Conservation (phyloP, 2,797 vertebrate species). For the Pangasius macronema region DNA sequence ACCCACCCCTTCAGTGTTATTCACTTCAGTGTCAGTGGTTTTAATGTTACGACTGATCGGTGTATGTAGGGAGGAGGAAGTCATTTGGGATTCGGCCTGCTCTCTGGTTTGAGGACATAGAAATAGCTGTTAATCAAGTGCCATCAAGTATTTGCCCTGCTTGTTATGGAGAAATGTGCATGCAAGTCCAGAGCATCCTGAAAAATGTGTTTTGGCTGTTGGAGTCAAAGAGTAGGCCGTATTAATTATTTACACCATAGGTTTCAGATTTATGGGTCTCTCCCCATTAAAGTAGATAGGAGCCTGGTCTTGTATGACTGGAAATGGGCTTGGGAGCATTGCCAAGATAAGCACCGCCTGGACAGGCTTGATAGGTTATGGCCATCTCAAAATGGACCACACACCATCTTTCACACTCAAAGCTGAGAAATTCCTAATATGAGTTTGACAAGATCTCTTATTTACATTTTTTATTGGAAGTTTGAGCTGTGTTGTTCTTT, state of each 20-base stretch:
- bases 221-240: neutral
- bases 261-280: neutral
- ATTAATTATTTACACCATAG: neutral
- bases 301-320: neutral
- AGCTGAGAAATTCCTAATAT: neutral
- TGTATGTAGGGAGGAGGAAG: neutral
- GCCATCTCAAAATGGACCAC: neutral
- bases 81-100: neutral
- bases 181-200: neutral
- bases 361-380: neutral
- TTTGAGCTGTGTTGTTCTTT: neutral
- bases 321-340: neutral
- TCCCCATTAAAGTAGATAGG: neutral
- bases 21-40: too few species aligned
- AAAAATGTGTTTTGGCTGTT: neutral
- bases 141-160: neutral
- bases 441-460: neutral
- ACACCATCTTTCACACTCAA: neutral
- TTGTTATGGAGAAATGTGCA: neutral
- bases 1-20: too few species aligned
- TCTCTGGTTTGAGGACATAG: neutral
- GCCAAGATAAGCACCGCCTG: neutral
- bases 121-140: neutral
- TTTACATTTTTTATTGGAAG: slow-evolving; percentile 10
- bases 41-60: too few species aligned